These are phyloP conservation scores for Liolophura sinensis DNA, from an alignment of 1,140 invertebrate species.

Conservation along the genomic window DNA sequence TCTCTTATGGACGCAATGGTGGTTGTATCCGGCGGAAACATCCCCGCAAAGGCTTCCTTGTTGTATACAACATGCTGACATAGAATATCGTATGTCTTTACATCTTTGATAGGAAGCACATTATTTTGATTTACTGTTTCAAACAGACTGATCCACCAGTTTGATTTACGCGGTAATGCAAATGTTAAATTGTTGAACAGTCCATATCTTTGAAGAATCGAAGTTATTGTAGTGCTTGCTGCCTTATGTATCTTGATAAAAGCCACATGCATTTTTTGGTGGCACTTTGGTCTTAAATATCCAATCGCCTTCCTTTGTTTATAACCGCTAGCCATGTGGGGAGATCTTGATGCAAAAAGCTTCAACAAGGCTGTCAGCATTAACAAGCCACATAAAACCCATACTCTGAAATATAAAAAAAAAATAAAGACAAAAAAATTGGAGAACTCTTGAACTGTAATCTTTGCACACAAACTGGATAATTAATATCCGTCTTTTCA, in stretches of 20 bases:
- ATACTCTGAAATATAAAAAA: no score
- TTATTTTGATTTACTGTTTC: slow-evolving; percentile 11
- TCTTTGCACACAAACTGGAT: no score
- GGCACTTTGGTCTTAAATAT: no score
- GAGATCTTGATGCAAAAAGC: no score
- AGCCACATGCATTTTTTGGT: slow-evolving; percentile 15
- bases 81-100: slow-evolving; percentile 38
- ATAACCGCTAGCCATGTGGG: no score
- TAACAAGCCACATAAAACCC: no score
- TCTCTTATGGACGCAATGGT: slow-evolving; percentile 48
- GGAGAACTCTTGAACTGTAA: no score
- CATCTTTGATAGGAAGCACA: slow-evolving; percentile 16
- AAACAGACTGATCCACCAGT: not conserved
- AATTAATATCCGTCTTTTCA: no score
- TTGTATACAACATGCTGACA: slow-evolving; percentile 46
- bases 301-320: no score
- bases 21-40: slow-evolving; percentile 36
- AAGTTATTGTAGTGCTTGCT: slow-evolving; percentile 25
- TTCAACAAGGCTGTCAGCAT: no score
- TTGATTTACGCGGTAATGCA: slow-evolving; percentile 17
- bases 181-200: slow-evolving; percentile 19
- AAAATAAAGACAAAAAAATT: no score
- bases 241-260: slow-evolving; percentile 34
- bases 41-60: slow-evolving; percentile 25
- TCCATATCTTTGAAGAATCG: slow-evolving; percentile 29